Evolutionary conservation across 2,888 invertebrate species (phyloP), one percentile per base, ranked within the genome.

Genomic region (Pelosia muscerda): DNA sequence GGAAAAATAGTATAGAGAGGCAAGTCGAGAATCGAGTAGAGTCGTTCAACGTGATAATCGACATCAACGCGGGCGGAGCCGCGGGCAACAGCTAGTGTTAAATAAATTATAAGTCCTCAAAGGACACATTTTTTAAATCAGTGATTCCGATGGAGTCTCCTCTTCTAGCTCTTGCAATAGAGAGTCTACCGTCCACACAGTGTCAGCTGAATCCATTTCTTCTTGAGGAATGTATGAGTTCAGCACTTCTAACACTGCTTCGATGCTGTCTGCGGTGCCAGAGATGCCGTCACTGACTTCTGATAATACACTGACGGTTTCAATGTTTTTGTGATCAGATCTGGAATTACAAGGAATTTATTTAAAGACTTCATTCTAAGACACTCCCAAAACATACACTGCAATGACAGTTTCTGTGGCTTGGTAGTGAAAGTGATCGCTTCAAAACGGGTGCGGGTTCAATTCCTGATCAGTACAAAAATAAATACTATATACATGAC

Each of bases 111-210:
- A n/a, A 34, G 23, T 22, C 13, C 23, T 38, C 13, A 2, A 10
- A 19, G 10, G 13, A 28, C 0, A 31, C 38, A 25, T 23, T 15
- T n/a, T 55, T 11, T 63, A 53, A 10, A 56, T 19, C 19, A 25
- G 22, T 22, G 58, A 66, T 63, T 88, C 86, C 56, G 49, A 19
- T 0, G 83, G 83, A 31, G 74, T 79, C 55, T 91, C 92, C 60
- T 94, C 92, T 15, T 89, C 86, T 2, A 95, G 82, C 71, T 94
- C 90, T 38, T 90, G 87, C 2, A 95, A 82, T 69, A 95, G 80
- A 0, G 92, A 89, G 71, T 95, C 95, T 0, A 94, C 88, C 0
- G 94, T 93, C 95, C 95, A 95, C 23, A 93, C 89, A 0, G 88
- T 88, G 71, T 95, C 95, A 6, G 91, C 88, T 0, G 87, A 86